Percentiles rank a stretch among this genome's conserved stretches.
Evolutionary conservation across 2,113 vertebrate genomes (phyloP).

Genomic region (Proterorhinus semilunaris): DNA sequence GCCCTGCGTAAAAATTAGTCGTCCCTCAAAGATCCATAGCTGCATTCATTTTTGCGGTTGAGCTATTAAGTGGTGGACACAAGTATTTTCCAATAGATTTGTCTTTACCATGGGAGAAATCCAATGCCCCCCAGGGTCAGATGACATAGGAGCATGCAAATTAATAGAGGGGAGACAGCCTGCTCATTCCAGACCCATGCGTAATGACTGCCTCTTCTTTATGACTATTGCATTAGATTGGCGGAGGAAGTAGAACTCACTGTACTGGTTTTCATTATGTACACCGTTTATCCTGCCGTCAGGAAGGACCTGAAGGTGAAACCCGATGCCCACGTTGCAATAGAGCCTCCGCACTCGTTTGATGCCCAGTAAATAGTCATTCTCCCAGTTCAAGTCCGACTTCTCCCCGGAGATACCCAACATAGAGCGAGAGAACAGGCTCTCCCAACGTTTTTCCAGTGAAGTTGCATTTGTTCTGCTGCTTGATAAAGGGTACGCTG

Average conservation of each 20-base stretch:
- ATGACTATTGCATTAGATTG: conserved; percentile 74
- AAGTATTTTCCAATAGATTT: conserved; percentile 66
- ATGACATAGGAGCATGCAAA: conserved; percentile 70
- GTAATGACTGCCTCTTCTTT: conserved; percentile 61
- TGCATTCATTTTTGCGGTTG: conserved; percentile 74
- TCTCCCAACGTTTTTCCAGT: conserved; percentile 85
- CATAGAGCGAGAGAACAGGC: conserved; percentile 86
- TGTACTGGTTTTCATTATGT: conserved; percentile 95
- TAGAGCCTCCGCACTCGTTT: conserved; percentile 94
- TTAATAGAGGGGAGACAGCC: conserved; percentile 56
- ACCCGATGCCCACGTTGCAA: conserved; percentile 99
- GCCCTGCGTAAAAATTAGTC: conserved; percentile 78
- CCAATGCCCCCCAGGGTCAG: conserved; percentile 49
- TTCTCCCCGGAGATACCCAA: conserved; percentile 87
- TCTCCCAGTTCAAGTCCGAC: conserved; percentile 89
- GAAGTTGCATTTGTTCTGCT: conserved; percentile 83
- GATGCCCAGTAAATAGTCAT: conserved; percentile 95
- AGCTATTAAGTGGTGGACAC: conserved; percentile 60
- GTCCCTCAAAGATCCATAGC: conserved; percentile 69
- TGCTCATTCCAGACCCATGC: conserved; percentile 63
- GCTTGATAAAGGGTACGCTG: conserved; percentile 77
- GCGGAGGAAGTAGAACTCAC: conserved; percentile 85
- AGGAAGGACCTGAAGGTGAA: conserved; percentile 93
- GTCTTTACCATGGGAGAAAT: conserved; percentile 64
- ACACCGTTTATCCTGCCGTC: conserved; percentile 90